Base-by-base conservation (phyloP, 2,888 invertebrate species). In the Tinea trinotella region DNA sequence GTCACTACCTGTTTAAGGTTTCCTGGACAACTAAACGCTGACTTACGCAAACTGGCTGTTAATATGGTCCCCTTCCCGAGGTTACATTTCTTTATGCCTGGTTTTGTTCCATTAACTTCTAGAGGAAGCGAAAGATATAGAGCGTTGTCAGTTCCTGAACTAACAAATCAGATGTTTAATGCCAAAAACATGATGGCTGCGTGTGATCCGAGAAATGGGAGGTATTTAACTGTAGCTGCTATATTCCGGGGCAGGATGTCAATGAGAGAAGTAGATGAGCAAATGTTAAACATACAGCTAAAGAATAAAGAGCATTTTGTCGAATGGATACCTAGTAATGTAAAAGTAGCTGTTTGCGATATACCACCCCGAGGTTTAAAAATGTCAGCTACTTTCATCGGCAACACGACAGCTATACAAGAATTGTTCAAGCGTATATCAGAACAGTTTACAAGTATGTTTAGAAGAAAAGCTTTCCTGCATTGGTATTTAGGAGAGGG, bases 401-500 rank as follows among this genome's bases (percentile, higher is more conserved):
- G 93, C 53, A 94, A 95, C 76, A 92, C 93, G 6, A 95, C 95
- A 13, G 93, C 94, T 60, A 94, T 94, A 61, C 95, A 95, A 72
- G 93, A 93, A 66, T 82, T 96, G 62, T 96, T 96, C 84, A 94
- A 94, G 76, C 89, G 95, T 73, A 91, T 95, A 62, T 91, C 92
- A 17, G 93, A 94, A 68, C 95, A 95, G 75, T 95, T 95, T 70
- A 91, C 92, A 55, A 93, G 94, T 64, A 96, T 98, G 97, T 97
- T 97, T 89, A 90, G 96, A 66, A 90, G 97, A 67, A 97, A 96
- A 87, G 97, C 97, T 67, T 97, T 97, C 90, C 89, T 97, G 65
- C 97, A 97, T 88, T 98, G 97, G 97, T 98, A 95, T 82, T 94
- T 94, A 34, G 95, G 94, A 54, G 95, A 96, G 72, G 95, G 95